phyloP scores from a whole-genome alignment of 1,140 invertebrate genomes.

The Sitophilus oryzae region DNA sequence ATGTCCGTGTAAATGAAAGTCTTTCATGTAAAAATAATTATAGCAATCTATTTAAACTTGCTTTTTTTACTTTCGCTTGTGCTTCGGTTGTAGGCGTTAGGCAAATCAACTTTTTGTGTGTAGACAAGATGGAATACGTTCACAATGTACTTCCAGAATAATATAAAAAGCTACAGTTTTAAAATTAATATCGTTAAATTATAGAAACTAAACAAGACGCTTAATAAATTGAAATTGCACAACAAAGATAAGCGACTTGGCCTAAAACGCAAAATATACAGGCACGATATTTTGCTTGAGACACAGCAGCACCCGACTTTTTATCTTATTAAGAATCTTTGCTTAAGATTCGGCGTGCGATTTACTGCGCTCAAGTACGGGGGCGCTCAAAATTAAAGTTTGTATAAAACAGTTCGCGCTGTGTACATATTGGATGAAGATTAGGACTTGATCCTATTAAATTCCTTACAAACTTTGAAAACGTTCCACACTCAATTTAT shows the following conservation, averaged over 20 bases:
- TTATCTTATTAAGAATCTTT: not conserved
- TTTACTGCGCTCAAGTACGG: not conserved
- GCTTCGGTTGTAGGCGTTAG: too few species aligned
- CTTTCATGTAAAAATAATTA: not conserved
- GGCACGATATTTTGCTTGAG: not conserved
- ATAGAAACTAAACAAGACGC: not conserved
- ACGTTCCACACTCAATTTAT: conserved; percentile 20
- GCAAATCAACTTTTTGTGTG: too few species aligned
- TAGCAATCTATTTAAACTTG: not conserved
- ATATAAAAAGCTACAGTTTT: too few species aligned
- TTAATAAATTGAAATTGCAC: not conserved
- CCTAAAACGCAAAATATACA: not conserved
- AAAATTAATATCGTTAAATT: too few species aligned
- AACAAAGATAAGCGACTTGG: not conserved
- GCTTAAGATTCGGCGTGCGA: not conserved
- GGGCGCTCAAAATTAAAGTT: conserved; percentile 15
- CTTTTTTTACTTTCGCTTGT: not conserved
- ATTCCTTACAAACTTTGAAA: conserved; percentile 23
- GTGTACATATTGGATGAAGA: conserved; percentile 20
- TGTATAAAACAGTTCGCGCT: conserved; percentile 16
- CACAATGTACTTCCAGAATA: too few species aligned
- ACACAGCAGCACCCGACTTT: not conserved
- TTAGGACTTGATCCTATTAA: conserved; percentile 23
- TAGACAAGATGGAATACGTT: too few species aligned
- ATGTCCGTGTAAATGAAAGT: not conserved